phyloP scores from a whole-genome alignment of 2,888 invertebrate species.

The Asteroscopus sphinx region DNA sequence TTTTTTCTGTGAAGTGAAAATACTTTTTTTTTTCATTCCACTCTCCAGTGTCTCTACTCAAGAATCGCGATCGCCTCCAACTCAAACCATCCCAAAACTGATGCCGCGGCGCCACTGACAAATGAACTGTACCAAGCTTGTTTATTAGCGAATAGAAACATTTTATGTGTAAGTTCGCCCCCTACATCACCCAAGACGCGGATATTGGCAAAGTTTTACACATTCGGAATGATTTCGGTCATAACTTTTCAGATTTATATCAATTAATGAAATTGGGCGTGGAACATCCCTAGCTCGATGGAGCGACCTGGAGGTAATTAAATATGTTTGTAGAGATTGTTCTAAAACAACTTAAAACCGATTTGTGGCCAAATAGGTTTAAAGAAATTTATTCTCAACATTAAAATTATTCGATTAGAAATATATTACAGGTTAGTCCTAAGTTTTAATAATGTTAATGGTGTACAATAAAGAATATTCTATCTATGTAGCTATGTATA shows the following conservation, averaged over 20 bases:
- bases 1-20: too few relatives aligned
- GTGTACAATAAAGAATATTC: too few relatives aligned
- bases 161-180: constrained; percentile 66
- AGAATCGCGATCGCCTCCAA: constrained; percentile 38
- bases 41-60: too few relatives aligned
- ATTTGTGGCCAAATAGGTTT: too few relatives aligned
- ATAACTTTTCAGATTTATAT: constrained; percentile 33
- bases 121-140: constrained; percentile 77
- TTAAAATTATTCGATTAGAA: too few relatives aligned
- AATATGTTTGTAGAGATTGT: not conserved
- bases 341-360: not conserved
- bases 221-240: constrained; percentile 39
- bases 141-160: constrained; percentile 76
- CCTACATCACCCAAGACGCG: constrained; percentile 46
- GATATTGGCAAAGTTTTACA: constrained; percentile 48
- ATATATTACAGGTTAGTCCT: too few relatives aligned
- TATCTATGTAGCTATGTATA: too few relatives aligned
- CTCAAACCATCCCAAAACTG: constrained; percentile 50
- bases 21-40: too few relatives aligned
- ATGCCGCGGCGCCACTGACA: constrained; percentile 74
- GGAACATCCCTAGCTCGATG: not conserved
- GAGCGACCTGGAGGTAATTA: not conserved
- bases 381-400: too few relatives aligned
- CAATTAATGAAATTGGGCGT: constrained; percentile 15
- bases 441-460: too few relatives aligned